Conservation (phyloP, 2,113 vertebrate species). For the Laticauda laticaudata region DNA sequence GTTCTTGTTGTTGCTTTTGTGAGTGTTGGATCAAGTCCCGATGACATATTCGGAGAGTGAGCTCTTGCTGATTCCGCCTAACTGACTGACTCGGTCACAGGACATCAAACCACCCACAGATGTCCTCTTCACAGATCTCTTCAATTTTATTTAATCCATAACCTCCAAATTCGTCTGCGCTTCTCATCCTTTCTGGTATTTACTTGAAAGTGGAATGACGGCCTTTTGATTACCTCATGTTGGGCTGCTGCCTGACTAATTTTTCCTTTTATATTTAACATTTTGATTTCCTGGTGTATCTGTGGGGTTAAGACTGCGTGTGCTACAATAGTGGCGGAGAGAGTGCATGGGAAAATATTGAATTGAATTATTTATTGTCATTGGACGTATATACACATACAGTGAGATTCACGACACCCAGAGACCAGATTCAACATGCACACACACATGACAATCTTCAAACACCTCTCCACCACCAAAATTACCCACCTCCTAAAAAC, state of each 20-base stretch:
- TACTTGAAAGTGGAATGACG: background rate
- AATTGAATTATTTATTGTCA: too few relatives aligned
- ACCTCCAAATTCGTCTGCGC: background rate
- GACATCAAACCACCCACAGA: background rate
- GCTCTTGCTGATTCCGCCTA: rapidly evolving
- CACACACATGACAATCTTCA: too few relatives aligned
- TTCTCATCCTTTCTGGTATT: too few relatives aligned
- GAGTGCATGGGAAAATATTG: background rate
- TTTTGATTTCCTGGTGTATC: background rate
- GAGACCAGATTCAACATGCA: too few relatives aligned
- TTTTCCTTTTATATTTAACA: background rate
- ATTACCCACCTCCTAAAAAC: too few relatives aligned
- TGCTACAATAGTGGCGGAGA: background rate
- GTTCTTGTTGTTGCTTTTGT: background rate
- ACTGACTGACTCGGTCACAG: rapidly evolving
- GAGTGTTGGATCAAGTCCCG: rapidly evolving
- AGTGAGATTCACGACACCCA: too few relatives aligned
- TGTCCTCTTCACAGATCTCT: background rate
- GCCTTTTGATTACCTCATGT: too few relatives aligned
- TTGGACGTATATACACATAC: too few relatives aligned
- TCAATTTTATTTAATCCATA: background rate
- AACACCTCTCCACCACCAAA: too few relatives aligned
- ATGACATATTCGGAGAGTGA: background rate
- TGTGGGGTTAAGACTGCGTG: background rate
- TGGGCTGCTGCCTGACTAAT: background rate